phyloP scores from a whole-genome alignment of 2,797 vertebrate species.

The Paratrypauchen microcephalus region DNA sequence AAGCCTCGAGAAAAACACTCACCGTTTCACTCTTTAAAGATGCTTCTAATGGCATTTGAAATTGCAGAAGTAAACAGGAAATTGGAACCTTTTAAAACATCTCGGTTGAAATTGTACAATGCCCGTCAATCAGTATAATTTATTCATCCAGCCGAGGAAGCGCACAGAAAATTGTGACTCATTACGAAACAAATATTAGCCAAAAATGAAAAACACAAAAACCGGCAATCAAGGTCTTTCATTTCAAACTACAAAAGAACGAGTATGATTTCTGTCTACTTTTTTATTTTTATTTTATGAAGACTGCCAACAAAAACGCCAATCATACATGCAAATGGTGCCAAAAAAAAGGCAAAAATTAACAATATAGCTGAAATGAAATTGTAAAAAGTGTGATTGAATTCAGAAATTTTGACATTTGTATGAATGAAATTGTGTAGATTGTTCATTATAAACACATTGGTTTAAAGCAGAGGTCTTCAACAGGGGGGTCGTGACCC shows the following conservation, averaged over 20 bases:
- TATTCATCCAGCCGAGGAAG: not conserved
- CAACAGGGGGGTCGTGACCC: too few species aligned
- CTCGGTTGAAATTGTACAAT: constrained; percentile 2
- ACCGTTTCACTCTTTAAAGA: not conserved
- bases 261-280: not conserved
- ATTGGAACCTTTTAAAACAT: not conserved
- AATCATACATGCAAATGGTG: too few species aligned
- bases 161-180: too few species aligned
- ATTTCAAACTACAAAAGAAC: not conserved
- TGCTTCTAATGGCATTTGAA: not conserved
- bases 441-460: not conserved
- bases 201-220: not conserved
- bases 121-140: not conserved
- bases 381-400: not conserved
- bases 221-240: not conserved
- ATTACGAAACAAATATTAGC: not conserved
- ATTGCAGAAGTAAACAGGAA: not conserved
- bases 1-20: not conserved
- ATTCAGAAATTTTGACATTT: not conserved
- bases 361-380: not conserved
- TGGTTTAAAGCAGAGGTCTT: too few species aligned
- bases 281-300: too few species aligned
- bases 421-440: not conserved
- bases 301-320: not conserved
- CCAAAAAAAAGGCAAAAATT: not conserved